Base-by-base conservation (phyloP, 2,797 vertebrate genomes). In the Paguma larvata region DNA sequence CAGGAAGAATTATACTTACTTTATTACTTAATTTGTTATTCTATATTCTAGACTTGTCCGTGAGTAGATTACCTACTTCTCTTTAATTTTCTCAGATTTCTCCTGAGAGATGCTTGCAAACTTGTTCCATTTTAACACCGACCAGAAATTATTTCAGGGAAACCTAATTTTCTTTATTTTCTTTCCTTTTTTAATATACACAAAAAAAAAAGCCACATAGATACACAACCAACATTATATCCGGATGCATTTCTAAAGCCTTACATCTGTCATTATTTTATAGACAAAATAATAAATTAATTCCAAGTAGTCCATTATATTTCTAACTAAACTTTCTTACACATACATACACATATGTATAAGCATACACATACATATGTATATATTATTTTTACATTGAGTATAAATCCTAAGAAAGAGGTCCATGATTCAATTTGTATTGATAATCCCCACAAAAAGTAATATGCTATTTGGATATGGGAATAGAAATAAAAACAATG, bases 71-170 rank as follows among this genome's bases (percentile, higher is more conserved):
- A 86, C 86, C 10, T 48, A 67, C 3, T 90, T 96, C 59, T 77
- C 21, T 79, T 96, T 94, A 75, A 41, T 34, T 63, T 82, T 77
- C n/a, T n/a, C 21, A 44, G 53, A 5, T 21, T 90, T 94, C 21
- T 10, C 44, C 84, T 84, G 18, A 32, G 23, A 92, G n/a, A 25
- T 65, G 62, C 48, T 89, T 91, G 41, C 32, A 78, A 84, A 92
- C 6, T 5, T 75, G 65, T 95, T 93, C 4, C n/a, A 48, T 89
- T 92, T 95, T 86, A 92, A 68, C 2, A 70, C 27, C 77, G 90
- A 65, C 25, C 41, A n/a, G 72, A 96, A 94, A 48, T 73, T 79
- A 85, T 94, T 93, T 91, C 63, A 59, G 38, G 44, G 32, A 85
- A 75, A 73, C 18, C 1, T 65, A 1, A 10, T 88, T 78, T 80